Evolutionary conservation across 2,797 vertebrate species (phyloP).

Genomic region (Pyrrhura leucotis): DNA sequence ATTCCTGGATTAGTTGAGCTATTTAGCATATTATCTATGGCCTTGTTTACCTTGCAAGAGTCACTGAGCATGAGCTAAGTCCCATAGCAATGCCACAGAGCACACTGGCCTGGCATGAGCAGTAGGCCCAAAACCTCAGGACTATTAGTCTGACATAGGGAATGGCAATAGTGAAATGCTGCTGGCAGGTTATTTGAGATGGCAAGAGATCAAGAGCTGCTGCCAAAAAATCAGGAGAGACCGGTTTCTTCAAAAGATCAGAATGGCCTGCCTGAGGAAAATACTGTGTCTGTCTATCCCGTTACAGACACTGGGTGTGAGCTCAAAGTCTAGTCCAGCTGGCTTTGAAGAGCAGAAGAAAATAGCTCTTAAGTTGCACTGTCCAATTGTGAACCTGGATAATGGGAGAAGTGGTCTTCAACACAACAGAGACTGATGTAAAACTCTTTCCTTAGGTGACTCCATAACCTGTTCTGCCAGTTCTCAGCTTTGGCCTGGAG

Average conservation of each 20-base stretch:
- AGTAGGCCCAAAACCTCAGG: neutral
- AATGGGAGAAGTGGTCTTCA: neutral
- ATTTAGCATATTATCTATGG: slow-evolving; percentile 7
- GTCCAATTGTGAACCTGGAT: neutral
- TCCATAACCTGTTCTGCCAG: neutral
- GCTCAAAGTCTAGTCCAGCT: neutral
- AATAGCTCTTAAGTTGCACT: neutral
- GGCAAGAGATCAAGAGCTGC: neutral
- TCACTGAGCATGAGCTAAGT: neutral
- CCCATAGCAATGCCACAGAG: neutral
- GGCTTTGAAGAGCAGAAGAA: neutral
- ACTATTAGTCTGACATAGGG: neutral
- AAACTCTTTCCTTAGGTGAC: neutral
- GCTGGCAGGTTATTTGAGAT: neutral
- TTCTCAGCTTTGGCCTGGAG: neutral
- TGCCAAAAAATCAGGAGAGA: neutral
- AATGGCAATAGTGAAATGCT: neutral
- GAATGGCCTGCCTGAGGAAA: neutral
- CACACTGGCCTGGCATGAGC: neutral
- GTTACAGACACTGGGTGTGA: neutral
- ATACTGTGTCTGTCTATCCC: neutral
- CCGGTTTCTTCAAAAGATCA: neutral
- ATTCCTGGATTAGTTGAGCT: slow-evolving; percentile 11
- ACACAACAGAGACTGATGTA: neutral
- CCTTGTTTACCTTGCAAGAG: slow-evolving; percentile 26